These are phyloP conservation scores for Bombus pascuorum DNA, from an alignment of 1,140 invertebrate species.

Conservation along the genomic window DNA sequence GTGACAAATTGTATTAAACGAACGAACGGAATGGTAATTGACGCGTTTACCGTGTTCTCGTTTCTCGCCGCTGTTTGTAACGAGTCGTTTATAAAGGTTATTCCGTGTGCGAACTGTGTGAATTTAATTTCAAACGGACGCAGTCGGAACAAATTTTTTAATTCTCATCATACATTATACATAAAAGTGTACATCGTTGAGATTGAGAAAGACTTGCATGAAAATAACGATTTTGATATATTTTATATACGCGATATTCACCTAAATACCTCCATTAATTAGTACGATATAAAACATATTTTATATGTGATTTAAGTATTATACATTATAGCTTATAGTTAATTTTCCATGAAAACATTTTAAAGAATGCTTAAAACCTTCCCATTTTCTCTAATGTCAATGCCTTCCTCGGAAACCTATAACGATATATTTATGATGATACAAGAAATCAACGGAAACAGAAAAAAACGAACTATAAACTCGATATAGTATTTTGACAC, in stretches of 20 bases:
- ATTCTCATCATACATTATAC: too few relatives aligned
- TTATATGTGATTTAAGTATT: background rate
- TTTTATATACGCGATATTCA: background rate
- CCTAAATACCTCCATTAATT: background rate
- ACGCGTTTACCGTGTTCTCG: constrained; percentile 30
- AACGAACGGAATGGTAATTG: constrained; percentile 41
- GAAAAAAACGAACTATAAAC: background rate
- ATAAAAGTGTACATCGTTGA: background rate
- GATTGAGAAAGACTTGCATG: too few relatives aligned
- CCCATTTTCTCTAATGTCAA: background rate
- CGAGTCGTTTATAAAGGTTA: constrained; percentile 36
- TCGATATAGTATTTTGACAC: background rate
- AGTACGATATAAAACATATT: background rate
- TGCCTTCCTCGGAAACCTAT: background rate
- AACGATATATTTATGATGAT: background rate
- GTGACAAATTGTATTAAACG: constrained; percentile 49
- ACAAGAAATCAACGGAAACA: too few relatives aligned
- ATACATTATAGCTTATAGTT: background rate
- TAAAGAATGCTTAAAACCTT: background rate
- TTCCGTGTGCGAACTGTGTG: too few relatives aligned
- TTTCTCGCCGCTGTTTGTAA: constrained; percentile 33
- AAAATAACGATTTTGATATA: background rate
- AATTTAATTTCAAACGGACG: background rate
- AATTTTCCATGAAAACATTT: background rate
- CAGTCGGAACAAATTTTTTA: background rate